A percentile compares a stretch with the other conserved stretches of the same genome.
phyloP scores from a whole-genome alignment of 1,140 invertebrate species.

The Pseudomyrmex sp. region DNA sequence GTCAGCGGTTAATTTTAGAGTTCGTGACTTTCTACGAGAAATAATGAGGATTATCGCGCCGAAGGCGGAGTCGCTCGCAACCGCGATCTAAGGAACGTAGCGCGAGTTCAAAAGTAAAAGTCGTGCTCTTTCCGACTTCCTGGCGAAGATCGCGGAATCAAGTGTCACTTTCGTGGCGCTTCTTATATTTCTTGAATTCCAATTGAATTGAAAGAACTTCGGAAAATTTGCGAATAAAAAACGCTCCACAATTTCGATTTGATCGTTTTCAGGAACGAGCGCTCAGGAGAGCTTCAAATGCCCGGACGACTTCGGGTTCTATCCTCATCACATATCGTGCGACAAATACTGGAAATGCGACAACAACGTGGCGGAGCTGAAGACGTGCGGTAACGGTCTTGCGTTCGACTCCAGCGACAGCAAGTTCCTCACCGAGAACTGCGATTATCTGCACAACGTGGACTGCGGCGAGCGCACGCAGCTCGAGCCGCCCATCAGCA shows the following conservation, averaged over 20 bases:
- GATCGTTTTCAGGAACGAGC: constrained; percentile 86
- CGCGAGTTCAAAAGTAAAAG: neutral
- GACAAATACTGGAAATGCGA: constrained; percentile 99
- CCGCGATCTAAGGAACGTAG: constrained; percentile 24
- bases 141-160: neutral
- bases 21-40: constrained; percentile 21
- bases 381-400: constrained; percentile 97
- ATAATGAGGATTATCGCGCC: constrained; percentile 30
- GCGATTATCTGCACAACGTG: constrained; percentile 98
- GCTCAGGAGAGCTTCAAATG: constrained; percentile 95
- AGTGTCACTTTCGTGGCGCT: too few species aligned
- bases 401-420: constrained; percentile 95
- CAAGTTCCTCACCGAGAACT: constrained; percentile 97
- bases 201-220: neutral
- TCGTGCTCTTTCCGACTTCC: neutral
- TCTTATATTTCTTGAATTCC: too few species aligned
- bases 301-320: constrained; percentile 97
- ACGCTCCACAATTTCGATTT: neutral
- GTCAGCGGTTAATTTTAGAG: constrained; percentile 27
- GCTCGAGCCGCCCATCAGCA: constrained; percentile 93
- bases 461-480: constrained; percentile 95
- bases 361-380: constrained; percentile 94
- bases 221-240: neutral
- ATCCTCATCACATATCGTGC: constrained; percentile 94
- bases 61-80: constrained; percentile 26